Percentiles rank a stretch among this genome's conserved stretches.
These are phyloP conservation scores for Tetragonula clypearis DNA, from an alignment of 1,140 invertebrate species.

Conservation along the genomic window DNA sequence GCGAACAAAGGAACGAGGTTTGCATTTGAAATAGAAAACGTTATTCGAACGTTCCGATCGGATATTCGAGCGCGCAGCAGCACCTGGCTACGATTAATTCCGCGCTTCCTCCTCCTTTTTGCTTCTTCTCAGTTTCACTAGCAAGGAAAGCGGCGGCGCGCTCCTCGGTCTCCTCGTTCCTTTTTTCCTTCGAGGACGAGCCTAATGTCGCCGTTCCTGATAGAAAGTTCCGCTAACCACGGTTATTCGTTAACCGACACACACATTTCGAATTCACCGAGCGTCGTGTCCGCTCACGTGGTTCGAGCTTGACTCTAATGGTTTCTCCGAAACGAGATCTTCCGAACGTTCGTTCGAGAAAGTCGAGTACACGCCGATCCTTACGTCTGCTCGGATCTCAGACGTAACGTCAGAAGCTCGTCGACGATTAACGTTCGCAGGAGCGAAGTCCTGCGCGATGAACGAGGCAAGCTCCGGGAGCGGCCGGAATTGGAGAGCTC, in stretches of 20 bases:
- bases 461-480: background rate
- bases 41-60: conserved; percentile 7
- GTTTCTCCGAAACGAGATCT: background rate
- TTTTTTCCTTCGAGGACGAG: conserved; percentile 4
- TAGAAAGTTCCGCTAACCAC: conserved; percentile 18
- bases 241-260: conserved; percentile 17
- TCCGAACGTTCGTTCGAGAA: too few relatives aligned
- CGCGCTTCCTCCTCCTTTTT: conserved; percentile 9
- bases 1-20: background rate
- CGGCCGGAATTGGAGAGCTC: background rate
- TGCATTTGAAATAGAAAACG: conserved; percentile 4
- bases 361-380: background rate
- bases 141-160: background rate
- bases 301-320: background rate
- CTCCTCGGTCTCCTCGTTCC: background rate
- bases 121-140: conserved; percentile 43
- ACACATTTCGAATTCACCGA: background rate
- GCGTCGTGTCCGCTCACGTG: background rate
- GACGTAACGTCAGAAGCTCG: background rate
- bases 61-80: background rate
- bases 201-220: background rate
- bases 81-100: conserved; percentile 45
- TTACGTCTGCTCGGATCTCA: background rate
- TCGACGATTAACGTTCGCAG: background rate
- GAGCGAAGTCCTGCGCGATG: background rate